A percentile compares a stretch with the other conserved stretches of the same genome.
phyloP scores from a whole-genome alignment of 2,797 vertebrate genomes.

The Tapera naevia region DNA sequence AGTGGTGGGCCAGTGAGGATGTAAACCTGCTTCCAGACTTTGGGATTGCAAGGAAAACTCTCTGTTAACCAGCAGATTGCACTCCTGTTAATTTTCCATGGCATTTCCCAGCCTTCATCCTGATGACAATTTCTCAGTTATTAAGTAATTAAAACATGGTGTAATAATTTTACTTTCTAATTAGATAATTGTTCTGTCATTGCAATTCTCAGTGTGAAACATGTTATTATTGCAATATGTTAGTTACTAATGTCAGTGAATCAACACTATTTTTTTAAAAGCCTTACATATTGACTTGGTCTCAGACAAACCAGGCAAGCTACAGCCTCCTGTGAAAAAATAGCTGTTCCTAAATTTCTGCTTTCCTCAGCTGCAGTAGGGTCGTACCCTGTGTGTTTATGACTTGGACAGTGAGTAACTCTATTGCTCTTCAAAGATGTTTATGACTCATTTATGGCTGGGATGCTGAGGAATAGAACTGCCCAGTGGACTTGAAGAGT shows the following conservation, averaged over 20 bases:
- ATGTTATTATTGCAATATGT: not conserved
- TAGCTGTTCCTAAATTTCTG: not conserved
- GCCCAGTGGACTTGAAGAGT: not conserved
- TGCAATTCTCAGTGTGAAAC: not conserved
- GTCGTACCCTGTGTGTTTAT: not conserved
- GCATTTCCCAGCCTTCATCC: not conserved
- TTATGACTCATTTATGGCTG: not conserved
- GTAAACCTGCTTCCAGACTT: not conserved
- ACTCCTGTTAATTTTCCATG: not conserved
- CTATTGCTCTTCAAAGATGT: not conserved
- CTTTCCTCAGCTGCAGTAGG: not conserved
- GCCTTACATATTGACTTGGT: not conserved
- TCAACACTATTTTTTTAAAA: not conserved
- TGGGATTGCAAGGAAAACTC: not conserved
- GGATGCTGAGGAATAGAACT: not conserved
- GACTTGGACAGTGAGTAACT: not conserved
- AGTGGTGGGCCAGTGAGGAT: not conserved
- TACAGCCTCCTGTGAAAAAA: not conserved
- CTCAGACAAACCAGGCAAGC: not conserved
- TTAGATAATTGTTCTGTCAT: conserved; percentile 15
- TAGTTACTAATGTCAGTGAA: not conserved
- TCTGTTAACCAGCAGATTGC: not conserved
- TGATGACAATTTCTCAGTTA: not conserved
- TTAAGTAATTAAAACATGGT: conserved; percentile 19
- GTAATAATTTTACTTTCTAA: conserved; percentile 29